Evolutionary conservation across 2,888 invertebrate species (phyloP).

Genomic region (Timema cristinae): DNA sequence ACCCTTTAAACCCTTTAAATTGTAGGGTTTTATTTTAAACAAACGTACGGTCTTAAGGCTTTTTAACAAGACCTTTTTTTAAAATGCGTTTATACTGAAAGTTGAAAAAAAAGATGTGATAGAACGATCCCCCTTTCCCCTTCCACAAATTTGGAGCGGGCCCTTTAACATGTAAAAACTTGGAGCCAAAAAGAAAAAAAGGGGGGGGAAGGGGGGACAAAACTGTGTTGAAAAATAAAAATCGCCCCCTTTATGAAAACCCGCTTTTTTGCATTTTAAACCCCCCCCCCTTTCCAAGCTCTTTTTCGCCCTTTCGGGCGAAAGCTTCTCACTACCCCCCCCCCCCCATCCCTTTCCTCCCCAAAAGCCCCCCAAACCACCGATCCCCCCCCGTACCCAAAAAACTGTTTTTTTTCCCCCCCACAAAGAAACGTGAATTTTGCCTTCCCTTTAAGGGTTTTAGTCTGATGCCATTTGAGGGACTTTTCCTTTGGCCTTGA

Average conservation of each 20-base stretch:
- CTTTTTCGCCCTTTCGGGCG: too few species aligned
- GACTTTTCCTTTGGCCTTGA: conserved; percentile 15
- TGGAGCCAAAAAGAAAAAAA: background rate
- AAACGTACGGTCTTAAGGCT: background rate
- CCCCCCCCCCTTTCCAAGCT: background rate
- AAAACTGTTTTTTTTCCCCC: background rate
- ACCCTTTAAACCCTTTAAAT: too few species aligned
- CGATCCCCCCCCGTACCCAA: background rate
- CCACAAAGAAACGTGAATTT: background rate
- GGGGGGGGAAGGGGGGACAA: background rate
- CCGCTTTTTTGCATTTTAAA: conserved; percentile 15
- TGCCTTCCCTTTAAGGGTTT: conserved; percentile 14
- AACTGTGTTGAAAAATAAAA: conserved; percentile 6
- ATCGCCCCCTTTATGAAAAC: conserved; percentile 11
- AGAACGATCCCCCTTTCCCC: background rate
- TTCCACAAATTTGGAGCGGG: too few species aligned
- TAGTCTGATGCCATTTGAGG: conserved; percentile 11
- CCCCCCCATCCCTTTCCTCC: too few species aligned
- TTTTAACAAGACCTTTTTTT: background rate
- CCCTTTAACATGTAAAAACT: too few species aligned
- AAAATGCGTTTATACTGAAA: background rate
- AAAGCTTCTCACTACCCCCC: too few species aligned
- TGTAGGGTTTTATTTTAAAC: background rate
- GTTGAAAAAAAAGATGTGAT: background rate
- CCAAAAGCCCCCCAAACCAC: background rate